A percentile compares a stretch with the other conserved stretches of the same genome.
phyloP scores from a whole-genome alignment of 2,888 invertebrate species.

The Allacma fusca region DNA sequence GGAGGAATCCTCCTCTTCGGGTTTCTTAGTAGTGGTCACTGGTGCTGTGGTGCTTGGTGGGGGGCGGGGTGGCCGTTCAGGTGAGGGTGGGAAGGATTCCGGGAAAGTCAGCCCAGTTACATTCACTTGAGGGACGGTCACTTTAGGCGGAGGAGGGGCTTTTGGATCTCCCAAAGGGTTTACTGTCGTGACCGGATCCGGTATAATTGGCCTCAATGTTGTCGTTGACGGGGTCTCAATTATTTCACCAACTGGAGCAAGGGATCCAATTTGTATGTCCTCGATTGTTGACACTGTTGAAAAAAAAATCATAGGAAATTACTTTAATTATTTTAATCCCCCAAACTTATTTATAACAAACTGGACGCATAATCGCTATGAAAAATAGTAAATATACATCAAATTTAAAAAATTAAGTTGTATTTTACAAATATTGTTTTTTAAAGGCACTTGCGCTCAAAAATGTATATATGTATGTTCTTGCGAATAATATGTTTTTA shows the following conservation, averaged over 20 bases:
- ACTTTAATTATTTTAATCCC: not conserved
- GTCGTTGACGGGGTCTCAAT: conserved; percentile 4
- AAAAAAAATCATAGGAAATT: not conserved
- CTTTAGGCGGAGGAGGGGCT: conserved; percentile 31
- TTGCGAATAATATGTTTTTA: no score
- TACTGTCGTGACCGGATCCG: conserved; percentile 3
- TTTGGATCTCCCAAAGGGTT: conserved; percentile 18
- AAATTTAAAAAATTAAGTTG: no score
- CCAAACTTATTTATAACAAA: no score
- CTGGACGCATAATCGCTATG: no score
- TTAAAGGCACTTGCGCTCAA: no score
- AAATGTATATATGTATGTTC: no score
- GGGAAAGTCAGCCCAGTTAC: conserved; percentile 34
- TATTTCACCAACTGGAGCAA: conserved; percentile 32
- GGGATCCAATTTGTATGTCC: conserved; percentile 6
- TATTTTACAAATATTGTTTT: no score
- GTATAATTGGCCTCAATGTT: no score
- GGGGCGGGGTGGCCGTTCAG: conserved; percentile 14
- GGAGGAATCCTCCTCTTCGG: conserved; percentile 46
- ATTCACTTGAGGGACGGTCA: conserved; percentile 41
- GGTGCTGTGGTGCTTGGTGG: not conserved
- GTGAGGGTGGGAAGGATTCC: conserved; percentile 25
- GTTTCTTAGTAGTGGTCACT: not conserved
- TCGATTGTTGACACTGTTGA: not conserved
- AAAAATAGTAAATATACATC: no score